Base-by-base conservation (phyloP, 53 echinoderm and acorn worm species). In the Luidia sarsii region DNA sequence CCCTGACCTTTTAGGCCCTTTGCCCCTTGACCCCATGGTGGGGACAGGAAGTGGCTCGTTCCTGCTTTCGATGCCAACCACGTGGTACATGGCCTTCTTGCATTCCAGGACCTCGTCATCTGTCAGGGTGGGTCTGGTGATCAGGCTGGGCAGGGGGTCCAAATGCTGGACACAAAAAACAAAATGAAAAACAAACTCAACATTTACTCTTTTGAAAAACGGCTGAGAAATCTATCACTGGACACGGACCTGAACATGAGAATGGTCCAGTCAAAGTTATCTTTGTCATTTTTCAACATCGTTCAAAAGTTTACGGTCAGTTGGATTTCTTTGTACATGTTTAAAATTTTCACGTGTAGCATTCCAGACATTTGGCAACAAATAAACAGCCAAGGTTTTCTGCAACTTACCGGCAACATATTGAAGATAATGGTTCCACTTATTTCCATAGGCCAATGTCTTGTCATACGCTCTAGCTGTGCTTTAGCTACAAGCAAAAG, bases 401-500 rank as follows among this genome's bases (percentile, higher is more conserved):
- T n/a, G n/a, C n/a, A n/a, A 87, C 96, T 93, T 83, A 96, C 95
- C 67, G 86, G 86, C 39, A 65, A 75, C 81, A 96, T 86, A 67
- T 93, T 96, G 86, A 93, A 96, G 29, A 96, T 87, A 31, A 96
- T 83, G 0, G 96, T 96, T 25, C 91, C 86, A 70, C 91, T 87
- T 48, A 97, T 97, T 23, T 85, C 91, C 83, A 97, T 86, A 2
- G 97, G 97, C 83, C 90, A 97, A 24, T 80, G 88, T 68, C 97
- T 91, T 0, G 97, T 93, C 93, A 94, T 94, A 39, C 97, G 88
- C 33, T 93, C 97, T 5, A 97, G 68, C 48, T 97, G 97, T 1
- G 84, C 63, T 46, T 93, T 93, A 49, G 91, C 93, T 97, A 80
- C 38, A 31, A 43, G 3, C 49, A 65, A 80, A 72, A 70, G 62